Evolutionary conservation across 2,113 vertebrate species (phyloP).

Genomic region (Corythaixoides concolor): DNA sequence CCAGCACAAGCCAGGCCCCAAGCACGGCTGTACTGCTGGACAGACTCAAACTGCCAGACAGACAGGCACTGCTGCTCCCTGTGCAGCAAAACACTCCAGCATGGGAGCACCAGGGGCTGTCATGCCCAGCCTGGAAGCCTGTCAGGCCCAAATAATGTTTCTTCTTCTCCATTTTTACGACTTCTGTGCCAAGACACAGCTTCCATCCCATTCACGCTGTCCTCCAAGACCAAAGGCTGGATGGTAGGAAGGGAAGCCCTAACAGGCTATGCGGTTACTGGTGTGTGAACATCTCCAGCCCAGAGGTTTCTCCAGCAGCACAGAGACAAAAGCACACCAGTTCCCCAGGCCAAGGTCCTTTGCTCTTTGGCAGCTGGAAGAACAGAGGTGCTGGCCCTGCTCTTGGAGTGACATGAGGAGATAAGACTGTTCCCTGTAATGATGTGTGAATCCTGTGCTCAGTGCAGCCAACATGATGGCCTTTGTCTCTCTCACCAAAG

Average conservation of each 20-base stretch:
- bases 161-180: neutral
- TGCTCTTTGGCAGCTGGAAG: neutral
- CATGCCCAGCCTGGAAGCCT: neutral
- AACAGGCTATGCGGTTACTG: neutral
- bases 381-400: neutral
- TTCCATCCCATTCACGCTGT: neutral
- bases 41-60: neutral
- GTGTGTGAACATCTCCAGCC: neutral
- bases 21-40: neutral
- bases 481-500: neutral
- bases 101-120: neutral
- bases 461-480: neutral
- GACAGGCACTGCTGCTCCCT: neutral
- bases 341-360: neutral
- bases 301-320: neutral
- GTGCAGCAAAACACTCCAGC: neutral
- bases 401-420: neutral
- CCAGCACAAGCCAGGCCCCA: neutral
- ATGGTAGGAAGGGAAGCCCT: neutral
- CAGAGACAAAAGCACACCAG: neutral
- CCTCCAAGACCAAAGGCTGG: neutral
- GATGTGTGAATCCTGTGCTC: neutral
- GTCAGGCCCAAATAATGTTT: neutral
- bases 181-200: neutral
- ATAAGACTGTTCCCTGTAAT: neutral